Evolutionary conservation across 2,113 vertebrate genomes (phyloP).

Genomic region (Nerophis lumbriciformis): DNA sequence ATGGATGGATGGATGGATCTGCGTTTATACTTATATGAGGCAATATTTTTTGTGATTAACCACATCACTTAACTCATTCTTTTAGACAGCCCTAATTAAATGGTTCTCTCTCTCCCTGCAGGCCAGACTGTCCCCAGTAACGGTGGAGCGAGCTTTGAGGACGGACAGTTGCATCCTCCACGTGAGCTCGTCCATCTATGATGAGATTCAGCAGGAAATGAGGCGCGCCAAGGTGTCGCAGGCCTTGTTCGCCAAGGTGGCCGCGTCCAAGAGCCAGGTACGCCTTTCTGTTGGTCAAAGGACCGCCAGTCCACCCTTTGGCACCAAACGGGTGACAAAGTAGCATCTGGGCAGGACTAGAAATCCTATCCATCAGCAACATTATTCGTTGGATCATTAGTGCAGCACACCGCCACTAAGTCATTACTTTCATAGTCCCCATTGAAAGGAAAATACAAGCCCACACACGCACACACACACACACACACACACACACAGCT

Average conservation of each 20-base stretch:
- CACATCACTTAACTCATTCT: no score
- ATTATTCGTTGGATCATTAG: conserved; percentile 32
- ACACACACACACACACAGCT: conserved; percentile 14
- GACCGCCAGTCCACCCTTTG: neutral
- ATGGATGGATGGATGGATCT: no score
- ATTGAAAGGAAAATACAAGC: conserved; percentile 35
- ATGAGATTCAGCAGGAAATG: conserved; percentile 70
- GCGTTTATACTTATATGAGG: no score
- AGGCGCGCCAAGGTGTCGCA: conserved; percentile 69
- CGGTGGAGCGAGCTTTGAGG: conserved; percentile 55
- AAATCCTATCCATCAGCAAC: no score
- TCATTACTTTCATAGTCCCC: conserved; percentile 59
- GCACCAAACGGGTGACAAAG: conserved; percentile 12
- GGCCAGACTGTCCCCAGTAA: conserved; percentile 61
- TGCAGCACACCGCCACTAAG: conserved; percentile 64
- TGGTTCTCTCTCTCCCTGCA: conserved; percentile 13
- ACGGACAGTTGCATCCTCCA: conserved; percentile 58
- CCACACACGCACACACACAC: neutral
- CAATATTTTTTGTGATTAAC: no score
- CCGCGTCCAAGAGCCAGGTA: conserved; percentile 70
- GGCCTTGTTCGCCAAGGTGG: conserved; percentile 66
- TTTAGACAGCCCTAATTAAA: no score
- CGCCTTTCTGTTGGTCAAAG: neutral
- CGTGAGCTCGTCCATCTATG: conserved; percentile 63
- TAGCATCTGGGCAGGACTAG: conserved; percentile 62